A percentile compares a stretch with the other conserved stretches of the same genome.
Conservation (phyloP, 2,797 vertebrate genomes). For the Taenioides sp. region DNA sequence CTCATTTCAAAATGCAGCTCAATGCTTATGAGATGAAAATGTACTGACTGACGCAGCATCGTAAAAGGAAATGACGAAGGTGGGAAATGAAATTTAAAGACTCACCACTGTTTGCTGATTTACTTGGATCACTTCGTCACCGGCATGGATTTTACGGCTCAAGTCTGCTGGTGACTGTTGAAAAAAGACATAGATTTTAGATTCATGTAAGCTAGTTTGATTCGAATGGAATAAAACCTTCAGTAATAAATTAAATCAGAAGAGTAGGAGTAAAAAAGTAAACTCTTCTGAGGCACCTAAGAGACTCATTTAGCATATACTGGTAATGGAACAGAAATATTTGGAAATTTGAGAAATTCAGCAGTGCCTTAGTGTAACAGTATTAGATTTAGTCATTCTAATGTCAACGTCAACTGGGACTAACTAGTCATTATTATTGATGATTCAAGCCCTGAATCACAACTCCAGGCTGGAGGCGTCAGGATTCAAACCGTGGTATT, state of each 20-base stretch:
- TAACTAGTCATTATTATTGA: constrained; percentile 53
- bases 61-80: neutral
- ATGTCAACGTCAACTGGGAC: constrained; percentile 52
- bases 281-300: neutral
- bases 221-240: neutral
- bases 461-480: constrained; percentile 50
- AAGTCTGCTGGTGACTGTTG: constrained; percentile 89
- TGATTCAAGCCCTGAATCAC: constrained; percentile 67
- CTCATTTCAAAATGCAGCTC: constrained; percentile 1
- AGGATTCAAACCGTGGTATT: constrained; percentile 37
- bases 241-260: neutral
- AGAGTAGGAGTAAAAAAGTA: neutral
- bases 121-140: constrained; percentile 96
- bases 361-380: neutral
- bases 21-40: neutral
- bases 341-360: constrained; percentile 21
- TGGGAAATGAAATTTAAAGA: constrained; percentile 2
- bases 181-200: constrained; percentile 10
- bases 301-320: neutral
- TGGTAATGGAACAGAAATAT: neutral
- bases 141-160: constrained; percentile 91
- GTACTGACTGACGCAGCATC: neutral
- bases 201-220: neutral
- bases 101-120: constrained; percentile 93
- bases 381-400: constrained; percentile 28